These are phyloP conservation scores for Drosophila bipectinata DNA, from an alignment of 1,140 invertebrate species.

Conservation along the genomic window DNA sequence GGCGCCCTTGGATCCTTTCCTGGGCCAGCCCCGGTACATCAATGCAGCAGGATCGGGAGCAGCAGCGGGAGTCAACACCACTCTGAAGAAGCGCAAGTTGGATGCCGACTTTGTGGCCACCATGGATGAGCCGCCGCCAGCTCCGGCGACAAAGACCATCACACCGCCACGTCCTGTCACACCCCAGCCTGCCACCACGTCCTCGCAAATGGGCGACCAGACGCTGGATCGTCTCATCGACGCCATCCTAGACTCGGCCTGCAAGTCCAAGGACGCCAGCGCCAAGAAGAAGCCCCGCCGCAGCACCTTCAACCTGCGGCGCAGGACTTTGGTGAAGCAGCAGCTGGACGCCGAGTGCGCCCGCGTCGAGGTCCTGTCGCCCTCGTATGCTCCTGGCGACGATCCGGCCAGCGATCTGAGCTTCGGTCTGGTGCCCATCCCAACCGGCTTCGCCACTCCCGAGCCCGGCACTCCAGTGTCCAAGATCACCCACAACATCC, in stretches of 20 bases:
- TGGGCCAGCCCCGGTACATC: slow-evolving; percentile 74
- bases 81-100: slow-evolving; percentile 57
- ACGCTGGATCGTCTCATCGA: slow-evolving; percentile 80
- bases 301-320: slow-evolving; percentile 70
- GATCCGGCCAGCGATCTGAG: slow-evolving; percentile 80
- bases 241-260: slow-evolving; percentile 79
- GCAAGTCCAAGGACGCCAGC: slow-evolving; percentile 63
- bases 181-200: slow-evolving; percentile 44
- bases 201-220: slow-evolving; percentile 73
- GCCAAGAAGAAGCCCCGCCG: slow-evolving; percentile 68
- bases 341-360: slow-evolving; percentile 48
- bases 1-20: slow-evolving; percentile 67
- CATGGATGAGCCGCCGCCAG: slow-evolving; percentile 25
- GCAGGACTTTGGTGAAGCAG: slow-evolving; percentile 75
- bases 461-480: slow-evolving; percentile 50
- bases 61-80: slow-evolving; percentile 8
- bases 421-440: slow-evolving; percentile 46
- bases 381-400: slow-evolving; percentile 78
- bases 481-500: slow-evolving; percentile 30
- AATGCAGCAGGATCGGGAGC: slow-evolving; percentile 2
- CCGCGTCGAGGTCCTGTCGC: slow-evolving; percentile 58
- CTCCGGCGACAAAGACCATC: neutral
- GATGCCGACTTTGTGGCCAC: slow-evolving; percentile 66
- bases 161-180: slow-evolving; percentile 22
- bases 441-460: slow-evolving; percentile 32